These are phyloP conservation scores for Homarus americanus DNA, from an alignment of 1,140 invertebrate genomes.

Conservation along the genomic window DNA sequence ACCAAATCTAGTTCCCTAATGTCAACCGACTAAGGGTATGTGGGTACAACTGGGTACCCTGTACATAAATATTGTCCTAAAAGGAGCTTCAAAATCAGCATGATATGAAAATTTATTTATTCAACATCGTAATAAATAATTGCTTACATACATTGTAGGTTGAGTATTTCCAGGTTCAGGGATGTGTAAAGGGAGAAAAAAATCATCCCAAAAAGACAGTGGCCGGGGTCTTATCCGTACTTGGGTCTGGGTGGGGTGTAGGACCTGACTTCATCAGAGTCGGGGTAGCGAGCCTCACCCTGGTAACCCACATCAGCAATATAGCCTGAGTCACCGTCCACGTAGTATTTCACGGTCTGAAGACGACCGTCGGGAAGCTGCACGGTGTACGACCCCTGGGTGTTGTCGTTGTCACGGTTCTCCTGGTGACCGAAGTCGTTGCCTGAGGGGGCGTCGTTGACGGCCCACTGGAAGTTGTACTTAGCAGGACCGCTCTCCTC, in stretches of 20 bases:
- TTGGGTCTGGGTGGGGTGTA: neutral
- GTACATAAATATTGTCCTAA: too few relatives aligned
- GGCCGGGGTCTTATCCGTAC: conserved; percentile 1
- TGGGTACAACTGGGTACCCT: too few relatives aligned
- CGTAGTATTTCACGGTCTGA: conserved; percentile 83
- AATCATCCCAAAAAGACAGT: too few relatives aligned
- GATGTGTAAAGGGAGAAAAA: too few relatives aligned
- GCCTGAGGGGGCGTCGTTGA: conserved; percentile 86
- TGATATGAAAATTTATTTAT: too few relatives aligned
- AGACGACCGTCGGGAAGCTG: conserved; percentile 86
- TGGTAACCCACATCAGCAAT: conserved; percentile 75
- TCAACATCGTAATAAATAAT: too few relatives aligned
- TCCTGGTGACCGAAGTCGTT: conserved; percentile 90
- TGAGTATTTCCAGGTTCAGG: too few relatives aligned
- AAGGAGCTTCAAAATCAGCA: too few relatives aligned
- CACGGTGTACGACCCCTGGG: conserved; percentile 90
- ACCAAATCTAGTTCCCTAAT: too few relatives aligned
- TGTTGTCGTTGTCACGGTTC: conserved; percentile 87
- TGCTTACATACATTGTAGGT: too few relatives aligned
- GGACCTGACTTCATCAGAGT: neutral
- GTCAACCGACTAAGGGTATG: too few relatives aligned
- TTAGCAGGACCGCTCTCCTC: conserved; percentile 79
- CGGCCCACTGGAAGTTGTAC: conserved; percentile 91
- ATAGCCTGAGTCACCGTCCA: conserved; percentile 80
- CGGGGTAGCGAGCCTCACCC: conserved; percentile 52